These are phyloP conservation scores for Rapana venosa DNA, from an alignment of 2,888 invertebrate genomes.

Conservation along the genomic window DNA sequence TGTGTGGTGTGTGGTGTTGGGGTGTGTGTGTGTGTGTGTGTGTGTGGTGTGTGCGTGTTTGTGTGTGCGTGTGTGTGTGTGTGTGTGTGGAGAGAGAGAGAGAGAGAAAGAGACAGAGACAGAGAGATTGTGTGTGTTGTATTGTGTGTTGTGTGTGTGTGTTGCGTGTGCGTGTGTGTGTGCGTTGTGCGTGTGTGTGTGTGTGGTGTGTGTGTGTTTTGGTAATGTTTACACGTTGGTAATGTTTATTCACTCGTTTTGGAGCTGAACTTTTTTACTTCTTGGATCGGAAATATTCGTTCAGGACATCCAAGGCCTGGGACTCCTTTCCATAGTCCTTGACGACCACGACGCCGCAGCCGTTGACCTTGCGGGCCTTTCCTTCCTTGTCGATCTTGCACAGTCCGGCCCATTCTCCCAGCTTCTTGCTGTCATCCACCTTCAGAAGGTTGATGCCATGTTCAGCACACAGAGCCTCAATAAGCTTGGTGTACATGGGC, in stretches of 20 bases:
- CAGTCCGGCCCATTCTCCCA: constrained; percentile 99
- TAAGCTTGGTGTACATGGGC: constrained; percentile 96
- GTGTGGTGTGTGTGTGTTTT: no score
- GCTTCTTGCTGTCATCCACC: constrained; percentile 98
- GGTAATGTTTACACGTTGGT: no score
- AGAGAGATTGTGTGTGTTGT: no score
- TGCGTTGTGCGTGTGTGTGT: no score
- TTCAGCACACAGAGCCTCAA: constrained; percentile 98
- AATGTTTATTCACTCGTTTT: not conserved
- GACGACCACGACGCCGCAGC: constrained; percentile 98
- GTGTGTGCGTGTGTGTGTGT: no score
- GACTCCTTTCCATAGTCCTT: constrained; percentile 98
- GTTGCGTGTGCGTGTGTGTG: no score
- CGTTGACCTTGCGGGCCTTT: constrained; percentile 98
- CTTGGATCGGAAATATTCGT: constrained; percentile 90
- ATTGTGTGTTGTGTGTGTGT: no score
- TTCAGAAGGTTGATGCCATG: constrained; percentile 98
- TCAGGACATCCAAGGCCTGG: constrained; percentile 94
- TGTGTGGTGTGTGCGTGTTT: no score
- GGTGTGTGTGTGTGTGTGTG: no score
- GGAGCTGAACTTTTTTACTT: constrained; percentile 51
- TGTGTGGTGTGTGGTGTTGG: no score
- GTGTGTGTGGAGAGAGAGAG: no score
- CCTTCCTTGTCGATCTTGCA: constrained; percentile 99
- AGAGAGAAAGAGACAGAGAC: no score